Evolutionary conservation across 2,888 invertebrate genomes (phyloP), one percentile per base, ranked within the genome.

Genomic region (Diploptera punctata): DNA sequence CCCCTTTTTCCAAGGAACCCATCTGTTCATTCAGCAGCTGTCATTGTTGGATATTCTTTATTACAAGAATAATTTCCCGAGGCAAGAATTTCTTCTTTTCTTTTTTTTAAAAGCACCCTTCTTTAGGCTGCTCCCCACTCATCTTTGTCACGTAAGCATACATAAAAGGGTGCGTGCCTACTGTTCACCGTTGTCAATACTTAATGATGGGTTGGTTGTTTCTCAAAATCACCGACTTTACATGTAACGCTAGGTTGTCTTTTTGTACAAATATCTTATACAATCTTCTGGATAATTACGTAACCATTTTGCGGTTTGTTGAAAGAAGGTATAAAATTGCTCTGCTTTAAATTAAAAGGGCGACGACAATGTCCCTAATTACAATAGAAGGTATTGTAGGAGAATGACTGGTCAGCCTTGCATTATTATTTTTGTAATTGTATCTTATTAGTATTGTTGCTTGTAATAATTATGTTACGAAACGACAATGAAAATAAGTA

Each of bases 11-110:
- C 54, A 52, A 38, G 49, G 21, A 52, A 68, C 33, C 68, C 68
- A 68, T 68, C 68, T 68, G 68, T 68, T 68, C 68, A 21, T 31
- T 33, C 31, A 21, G 44, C 68, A 68, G 68, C 68, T 68, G 68
- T 68, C 54, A 68, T 68, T 68, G 68, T 68, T 19, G 24, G 65
- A 13, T 65, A 65, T 65, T 65, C 65, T 65, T 65, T 65, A 65
- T 44, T 65, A 65, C 44, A 26, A 62, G 26, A 44, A 47, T 65
- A 65, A 65, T 65, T 65, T 65, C 44, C 65, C 65, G 43, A 47
- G 65, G 65, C 65, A 65, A 65, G 43, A 44, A 65, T 44, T 43
- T 43, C 26, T 26, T 21, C 31, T 31, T n/a, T 60, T 19, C n/a
- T n/a, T 60, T 29, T n/a, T 60, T 60, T 60, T 16, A 65, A 65